Evolutionary conservation across 2,888 invertebrate genomes (phyloP).

Genomic region (Stenichneumon culpator): DNA sequence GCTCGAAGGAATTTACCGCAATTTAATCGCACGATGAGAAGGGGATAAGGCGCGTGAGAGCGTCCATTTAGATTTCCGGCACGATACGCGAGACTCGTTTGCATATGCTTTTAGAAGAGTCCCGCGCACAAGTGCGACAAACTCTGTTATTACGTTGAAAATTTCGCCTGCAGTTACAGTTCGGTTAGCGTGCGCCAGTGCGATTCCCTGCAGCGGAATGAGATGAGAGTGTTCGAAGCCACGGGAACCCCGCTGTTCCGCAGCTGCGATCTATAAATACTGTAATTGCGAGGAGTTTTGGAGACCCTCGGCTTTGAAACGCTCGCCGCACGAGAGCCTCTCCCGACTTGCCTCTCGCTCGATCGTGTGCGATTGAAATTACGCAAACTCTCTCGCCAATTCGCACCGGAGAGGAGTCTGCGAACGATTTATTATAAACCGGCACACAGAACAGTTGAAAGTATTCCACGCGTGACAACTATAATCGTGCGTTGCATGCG

Average conservation of each 20-base stretch:
- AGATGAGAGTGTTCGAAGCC: constrained; percentile 53
- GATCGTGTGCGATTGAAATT: constrained; percentile 42
- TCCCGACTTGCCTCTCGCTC: not conserved
- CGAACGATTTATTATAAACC: not conserved
- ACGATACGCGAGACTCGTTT: not conserved
- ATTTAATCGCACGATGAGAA: not conserved
- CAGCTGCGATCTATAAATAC: constrained; percentile 79
- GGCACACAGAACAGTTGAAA: not conserved
- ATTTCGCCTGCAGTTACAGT: constrained; percentile 57
- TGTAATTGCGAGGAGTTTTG: constrained; percentile 61
- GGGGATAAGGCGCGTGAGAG: not conserved
- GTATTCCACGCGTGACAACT: constrained; percentile 68
- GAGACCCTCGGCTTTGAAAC: constrained; percentile 22
- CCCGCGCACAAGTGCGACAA: constrained; percentile 2
- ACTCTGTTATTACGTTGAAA: constrained; percentile 1
- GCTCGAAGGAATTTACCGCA: not conserved
- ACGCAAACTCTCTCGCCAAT: constrained; percentile 34
- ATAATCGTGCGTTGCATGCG: constrained; percentile 31
- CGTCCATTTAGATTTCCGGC: not conserved
- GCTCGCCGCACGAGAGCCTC: constrained; percentile 43
- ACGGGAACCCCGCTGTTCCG: constrained; percentile 67
- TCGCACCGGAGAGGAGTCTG: not conserved
- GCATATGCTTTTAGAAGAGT: not conserved
- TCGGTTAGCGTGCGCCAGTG: constrained; percentile 48
- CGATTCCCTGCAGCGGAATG: constrained; percentile 16